These are phyloP conservation scores for Macropus fuliginosus DNA, from an alignment of 2,797 vertebrate genomes.

Conservation along the genomic window DNA sequence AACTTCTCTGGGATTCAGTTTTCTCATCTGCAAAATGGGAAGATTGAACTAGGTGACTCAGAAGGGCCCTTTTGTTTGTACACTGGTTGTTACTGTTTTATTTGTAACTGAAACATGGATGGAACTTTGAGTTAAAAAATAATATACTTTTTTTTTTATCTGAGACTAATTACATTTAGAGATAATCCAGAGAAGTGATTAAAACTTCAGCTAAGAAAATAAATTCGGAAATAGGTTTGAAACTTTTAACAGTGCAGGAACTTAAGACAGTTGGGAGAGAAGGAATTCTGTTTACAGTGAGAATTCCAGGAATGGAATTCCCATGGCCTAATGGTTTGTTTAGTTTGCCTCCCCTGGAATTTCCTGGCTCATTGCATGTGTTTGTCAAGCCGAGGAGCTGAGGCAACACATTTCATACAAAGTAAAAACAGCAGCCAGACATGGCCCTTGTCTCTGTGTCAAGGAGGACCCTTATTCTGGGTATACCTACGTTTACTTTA, in stretches of 20 bases:
- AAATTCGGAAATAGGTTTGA: slow-evolving; percentile 46
- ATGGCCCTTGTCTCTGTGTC: slow-evolving; percentile 19
- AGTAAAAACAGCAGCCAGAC: not conserved
- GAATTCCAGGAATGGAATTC: slow-evolving; percentile 57
- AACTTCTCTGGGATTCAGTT: not conserved
- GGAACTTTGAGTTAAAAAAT: not conserved
- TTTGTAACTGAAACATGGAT: not conserved
- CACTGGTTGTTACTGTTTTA: not conserved
- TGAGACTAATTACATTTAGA: slow-evolving; percentile 41
- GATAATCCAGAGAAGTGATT: slow-evolving; percentile 26
- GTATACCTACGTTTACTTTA: not conserved
- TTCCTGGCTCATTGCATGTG: slow-evolving; percentile 1
- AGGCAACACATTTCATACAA: slow-evolving; percentile 50
- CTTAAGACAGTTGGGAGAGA: slow-evolving; percentile 22
- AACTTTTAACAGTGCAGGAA: not conserved
- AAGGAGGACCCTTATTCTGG: not conserved
- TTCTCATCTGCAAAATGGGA: not conserved
- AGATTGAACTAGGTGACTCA: not conserved
- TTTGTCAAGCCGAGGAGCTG: slow-evolving; percentile 17
- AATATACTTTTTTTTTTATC: slow-evolving; percentile 18
- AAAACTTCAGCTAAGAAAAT: slow-evolving; percentile 47
- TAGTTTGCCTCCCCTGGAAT: slow-evolving; percentile 38
- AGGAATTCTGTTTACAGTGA: slow-evolving; percentile 45
- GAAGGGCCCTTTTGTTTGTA: not conserved
- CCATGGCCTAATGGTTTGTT: slow-evolving; percentile 41